Percentiles rank a stretch among this genome's conserved stretches.
Evolutionary conservation across 2,797 vertebrate species (phyloP).

Genomic region (Psittacula echo): DNA sequence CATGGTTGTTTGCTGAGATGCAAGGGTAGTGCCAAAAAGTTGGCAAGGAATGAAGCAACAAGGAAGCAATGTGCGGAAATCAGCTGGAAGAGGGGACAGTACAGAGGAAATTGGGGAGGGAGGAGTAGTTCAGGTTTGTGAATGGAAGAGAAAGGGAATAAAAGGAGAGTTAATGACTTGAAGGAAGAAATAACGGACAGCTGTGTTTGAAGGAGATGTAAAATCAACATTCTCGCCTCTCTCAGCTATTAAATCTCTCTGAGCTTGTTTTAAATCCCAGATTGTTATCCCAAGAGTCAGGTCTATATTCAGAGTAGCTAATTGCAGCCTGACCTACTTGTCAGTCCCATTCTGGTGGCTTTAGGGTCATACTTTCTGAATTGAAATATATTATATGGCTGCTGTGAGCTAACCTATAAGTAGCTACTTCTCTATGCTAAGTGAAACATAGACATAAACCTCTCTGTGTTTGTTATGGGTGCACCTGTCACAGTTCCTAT

Average conservation of each 20-base stretch:
- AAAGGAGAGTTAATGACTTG: constrained; percentile 36
- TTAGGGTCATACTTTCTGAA: not conserved
- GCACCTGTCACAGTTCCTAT: not conserved
- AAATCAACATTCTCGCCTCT: constrained; percentile 13
- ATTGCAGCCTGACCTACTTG: constrained; percentile 39
- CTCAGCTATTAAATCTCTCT: constrained; percentile 21
- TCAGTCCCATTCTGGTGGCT: not conserved
- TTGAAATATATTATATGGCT: not conserved
- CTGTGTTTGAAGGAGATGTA: constrained; percentile 55
- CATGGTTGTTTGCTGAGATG: constrained; percentile 34
- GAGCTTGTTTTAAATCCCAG: constrained; percentile 4
- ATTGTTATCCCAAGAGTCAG: constrained; percentile 23
- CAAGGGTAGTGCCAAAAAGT: constrained; percentile 35
- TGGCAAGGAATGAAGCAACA: constrained; percentile 33
- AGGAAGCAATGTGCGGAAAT: constrained; percentile 40
- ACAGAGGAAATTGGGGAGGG: constrained; percentile 30
- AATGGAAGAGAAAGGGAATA: constrained; percentile 36
- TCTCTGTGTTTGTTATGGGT: not conserved
- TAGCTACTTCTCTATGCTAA: not conserved
- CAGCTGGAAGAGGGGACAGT: constrained; percentile 27
- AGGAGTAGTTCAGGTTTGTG: constrained; percentile 32
- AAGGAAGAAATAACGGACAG: constrained; percentile 49
- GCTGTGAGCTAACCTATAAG: not conserved
- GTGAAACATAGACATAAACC: not conserved
- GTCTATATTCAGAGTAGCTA: constrained; percentile 32